Percentiles rank a stretch among this genome's conserved stretches.
Conservation (phyloP, 1,140 invertebrate genomes). For the Palaemon carinicauda region DNA sequence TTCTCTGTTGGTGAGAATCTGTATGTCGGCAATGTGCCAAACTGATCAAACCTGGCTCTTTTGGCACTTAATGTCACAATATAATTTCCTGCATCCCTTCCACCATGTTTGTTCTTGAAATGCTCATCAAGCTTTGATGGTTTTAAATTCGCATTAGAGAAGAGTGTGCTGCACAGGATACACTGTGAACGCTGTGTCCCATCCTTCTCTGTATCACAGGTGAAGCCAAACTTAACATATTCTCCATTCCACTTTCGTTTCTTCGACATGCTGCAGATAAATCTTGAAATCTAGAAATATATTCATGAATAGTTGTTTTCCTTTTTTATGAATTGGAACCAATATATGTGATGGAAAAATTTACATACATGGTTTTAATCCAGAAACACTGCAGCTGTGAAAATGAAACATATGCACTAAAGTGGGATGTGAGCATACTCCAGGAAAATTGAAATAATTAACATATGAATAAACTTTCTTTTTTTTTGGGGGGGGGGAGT, state of each 20-base stretch:
- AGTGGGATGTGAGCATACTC: too few relatives aligned
- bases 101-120: slow-evolving; percentile 20
- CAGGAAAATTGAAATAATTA: too few relatives aligned
- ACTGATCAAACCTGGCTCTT: not conserved
- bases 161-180: too few relatives aligned
- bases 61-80: not conserved
- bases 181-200: not conserved
- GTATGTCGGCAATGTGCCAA: too few relatives aligned
- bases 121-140: slow-evolving; percentile 28
- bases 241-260: too few relatives aligned
- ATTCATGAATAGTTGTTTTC: not conserved
- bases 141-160: slow-evolving; percentile 7
- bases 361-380: not conserved
- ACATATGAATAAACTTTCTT: too few relatives aligned
- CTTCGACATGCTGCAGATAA: slow-evolving; percentile 15
- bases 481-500: too few relatives aligned
- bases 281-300: slow-evolving; percentile 10
- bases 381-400: too few relatives aligned
- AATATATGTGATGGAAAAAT: too few relatives aligned
- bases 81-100: not conserved
- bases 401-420: too few relatives aligned
- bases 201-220: slow-evolving; percentile 7
- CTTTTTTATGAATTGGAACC: slow-evolving; percentile 10
- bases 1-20: too few relatives aligned
- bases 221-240: slow-evolving; percentile 14